phyloP scores from a whole-genome alignment of 2,888 invertebrate genomes.

The Apotomis capreana region DNA sequence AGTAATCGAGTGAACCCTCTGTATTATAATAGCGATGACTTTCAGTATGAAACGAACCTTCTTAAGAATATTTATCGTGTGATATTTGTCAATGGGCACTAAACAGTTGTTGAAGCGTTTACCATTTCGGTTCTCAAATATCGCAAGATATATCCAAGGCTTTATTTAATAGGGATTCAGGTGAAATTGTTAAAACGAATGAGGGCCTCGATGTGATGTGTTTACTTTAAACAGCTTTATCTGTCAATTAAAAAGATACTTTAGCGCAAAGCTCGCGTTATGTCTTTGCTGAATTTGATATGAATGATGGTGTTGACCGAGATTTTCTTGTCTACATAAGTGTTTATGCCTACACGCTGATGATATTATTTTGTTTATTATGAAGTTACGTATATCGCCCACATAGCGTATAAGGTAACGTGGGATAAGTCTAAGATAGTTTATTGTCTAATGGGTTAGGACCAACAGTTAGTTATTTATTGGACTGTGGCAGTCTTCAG shows the following conservation, averaged over 20 bases:
- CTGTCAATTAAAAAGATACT: not conserved
- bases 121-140: slow-evolving; percentile 19
- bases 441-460: too few species aligned
- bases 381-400: too few species aligned
- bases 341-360: too few species aligned
- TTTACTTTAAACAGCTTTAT: slow-evolving; percentile 8
- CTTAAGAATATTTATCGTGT: not conserved
- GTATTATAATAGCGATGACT: not conserved
- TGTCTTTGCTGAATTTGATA: too few species aligned
- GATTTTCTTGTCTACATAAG: too few species aligned
- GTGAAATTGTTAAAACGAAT: slow-evolving; percentile 4
- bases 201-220: not conserved
- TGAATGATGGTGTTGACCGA: too few species aligned
- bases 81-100: slow-evolving; percentile 16
- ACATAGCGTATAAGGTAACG: too few species aligned
- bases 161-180: not conserved
- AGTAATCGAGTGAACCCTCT: too few species aligned
- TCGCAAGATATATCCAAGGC: slow-evolving; percentile 18
- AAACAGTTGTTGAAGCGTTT: slow-evolving; percentile 8
- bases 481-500: too few species aligned
- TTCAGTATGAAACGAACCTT: not conserved
- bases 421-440: too few species aligned
- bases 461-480: too few species aligned
- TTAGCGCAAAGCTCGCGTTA: not conserved
- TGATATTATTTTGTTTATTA: too few species aligned